Evolutionary conservation across 2,797 vertebrate genomes (phyloP), one percentile per base, ranked within the genome.

Genomic region (Phrynocephalus forsythii): DNA sequence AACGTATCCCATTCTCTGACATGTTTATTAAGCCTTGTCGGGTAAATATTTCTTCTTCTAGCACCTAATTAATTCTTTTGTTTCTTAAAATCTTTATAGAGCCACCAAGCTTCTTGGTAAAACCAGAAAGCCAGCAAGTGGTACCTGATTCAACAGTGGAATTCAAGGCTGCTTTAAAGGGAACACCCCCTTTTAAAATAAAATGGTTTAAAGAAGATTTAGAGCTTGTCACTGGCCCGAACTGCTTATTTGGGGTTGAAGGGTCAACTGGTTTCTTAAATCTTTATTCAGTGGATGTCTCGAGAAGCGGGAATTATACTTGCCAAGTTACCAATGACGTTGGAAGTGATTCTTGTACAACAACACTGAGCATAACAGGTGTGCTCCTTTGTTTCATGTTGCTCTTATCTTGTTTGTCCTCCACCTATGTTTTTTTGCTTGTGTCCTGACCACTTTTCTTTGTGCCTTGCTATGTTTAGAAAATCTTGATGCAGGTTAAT

Each of bases 281-380:
- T 94, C 98, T 99, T 88, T 98, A 97, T 91, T 97, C 98, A 7
- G 98, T 99, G 95, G 98, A 97, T 91, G 88, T 97, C 88, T 95
- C 97, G 88, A 98, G 97, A 93, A 98, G 97, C 87, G 99, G 99
- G 94, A 95, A 96, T 84, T 99, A 99, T 94, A 98, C 97, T 96
- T 99, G 99, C 93, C 98, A 99, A 83, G 95, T 99, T 97, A 98
- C 97, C 96, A 99, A 99, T 77, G 98, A 98, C 0, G 99, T 99
- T 96, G 99, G 99, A 94, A 98, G 98, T 89, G 97, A 97, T 79
- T 98, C 98, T 97, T 98, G 98, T 90, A 98, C 97, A 90, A 97
- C 98, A 91, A 93, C 97, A 84, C 93, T 99, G 95, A 95, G 96
- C 78, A 97, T 99, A 93, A 99, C 98, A 99, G 99, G 99, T 99